phyloP scores from a whole-genome alignment of 2,113 vertebrate genomes.

The Edolisoma coerulescens region DNA sequence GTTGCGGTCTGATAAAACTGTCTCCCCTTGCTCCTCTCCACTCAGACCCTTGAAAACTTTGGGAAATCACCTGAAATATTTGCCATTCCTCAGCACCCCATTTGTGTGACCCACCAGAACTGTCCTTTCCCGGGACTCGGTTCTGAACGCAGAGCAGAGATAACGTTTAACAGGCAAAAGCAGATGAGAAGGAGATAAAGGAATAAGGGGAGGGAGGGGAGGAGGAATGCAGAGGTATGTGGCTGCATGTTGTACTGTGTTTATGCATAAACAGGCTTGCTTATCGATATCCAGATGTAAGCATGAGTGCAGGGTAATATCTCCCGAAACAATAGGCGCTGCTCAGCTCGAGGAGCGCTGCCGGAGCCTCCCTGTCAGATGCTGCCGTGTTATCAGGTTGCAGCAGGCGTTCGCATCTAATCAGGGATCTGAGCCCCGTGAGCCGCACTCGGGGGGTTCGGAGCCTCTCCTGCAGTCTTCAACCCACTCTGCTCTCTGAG shows the following conservation, averaged over 20 bases:
- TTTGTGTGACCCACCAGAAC: not conserved
- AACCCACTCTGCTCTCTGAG: not conserved
- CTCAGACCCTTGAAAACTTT: not conserved
- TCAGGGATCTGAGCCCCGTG: slow-evolving; percentile 30
- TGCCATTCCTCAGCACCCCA: not conserved
- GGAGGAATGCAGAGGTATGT: slow-evolving; percentile 30
- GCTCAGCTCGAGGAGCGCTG: not conserved
- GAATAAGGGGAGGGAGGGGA: not conserved
- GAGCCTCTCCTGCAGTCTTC: not conserved
- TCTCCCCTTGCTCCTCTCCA: not conserved
- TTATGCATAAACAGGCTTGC: slow-evolving; percentile 36
- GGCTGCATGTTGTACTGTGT: slow-evolving; percentile 10
- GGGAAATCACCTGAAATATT: not conserved
- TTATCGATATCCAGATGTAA: slow-evolving; percentile 45
- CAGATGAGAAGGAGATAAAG: slow-evolving; percentile 31
- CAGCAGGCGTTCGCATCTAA: slow-evolving; percentile 59
- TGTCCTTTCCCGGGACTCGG: not conserved
- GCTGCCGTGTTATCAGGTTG: slow-evolving; percentile 41
- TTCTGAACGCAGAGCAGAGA: not conserved
- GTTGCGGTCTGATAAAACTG: not conserved
- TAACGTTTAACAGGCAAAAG: not conserved
- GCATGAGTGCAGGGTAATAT: not conserved
- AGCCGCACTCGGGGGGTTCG: slow-evolving; percentile 7
- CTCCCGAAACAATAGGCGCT: slow-evolving; percentile 19
- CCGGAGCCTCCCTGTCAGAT: slow-evolving; percentile 15